Evolutionary conservation across 2,113 vertebrate genomes (phyloP), one percentile per base, ranked within the genome.

Genomic region (Rattus rattus): DNA sequence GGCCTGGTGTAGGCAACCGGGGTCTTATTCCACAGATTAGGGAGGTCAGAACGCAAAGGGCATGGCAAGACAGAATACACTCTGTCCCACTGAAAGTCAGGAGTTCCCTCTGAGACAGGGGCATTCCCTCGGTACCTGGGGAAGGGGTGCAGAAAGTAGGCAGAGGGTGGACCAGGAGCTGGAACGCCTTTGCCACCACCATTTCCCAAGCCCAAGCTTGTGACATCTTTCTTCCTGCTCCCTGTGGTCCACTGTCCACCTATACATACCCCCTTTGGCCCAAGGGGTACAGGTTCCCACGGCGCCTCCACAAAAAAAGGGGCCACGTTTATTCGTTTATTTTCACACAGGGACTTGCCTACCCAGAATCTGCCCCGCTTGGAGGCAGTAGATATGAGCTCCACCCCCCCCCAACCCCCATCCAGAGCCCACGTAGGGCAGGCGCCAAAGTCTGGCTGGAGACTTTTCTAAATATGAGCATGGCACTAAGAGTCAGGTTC

Each of bases 401-500:
- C 61, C 61, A 86, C 56, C 95, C 97, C 94, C 88, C 56, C 95
- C 97, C 94, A 84, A 39, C 95, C 97, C 95, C 88, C 91, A 89
- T 96, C 88, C 91, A 28, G 92, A 81, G 92, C 91, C 81, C 81
- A 65, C 85, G 92, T 7, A 33, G 95, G 97, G 95, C 43, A 39
- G 33, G 87, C 0, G 92, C 97, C 97, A 98, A 84, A 28, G 77
- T 91, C 96, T 96, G 91, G 86, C 95, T 87, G 73, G 93, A 96
- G 96, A 96, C 54, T 61, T 97, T 97, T 95, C 95, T 96, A 98
- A 97, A 97, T 96, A 93, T 94, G 97, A 97, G 94, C 69, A 77
- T 94, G 92, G 95, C 94, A 96, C 92, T 63, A 54, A 93, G 90
- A 97, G 96, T 97, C 96, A 91, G 96, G 94, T 97, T 98, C 97